These are phyloP conservation scores for Anthoscopus minutus DNA, from an alignment of 2,113 vertebrate genomes.

Conservation along the genomic window DNA sequence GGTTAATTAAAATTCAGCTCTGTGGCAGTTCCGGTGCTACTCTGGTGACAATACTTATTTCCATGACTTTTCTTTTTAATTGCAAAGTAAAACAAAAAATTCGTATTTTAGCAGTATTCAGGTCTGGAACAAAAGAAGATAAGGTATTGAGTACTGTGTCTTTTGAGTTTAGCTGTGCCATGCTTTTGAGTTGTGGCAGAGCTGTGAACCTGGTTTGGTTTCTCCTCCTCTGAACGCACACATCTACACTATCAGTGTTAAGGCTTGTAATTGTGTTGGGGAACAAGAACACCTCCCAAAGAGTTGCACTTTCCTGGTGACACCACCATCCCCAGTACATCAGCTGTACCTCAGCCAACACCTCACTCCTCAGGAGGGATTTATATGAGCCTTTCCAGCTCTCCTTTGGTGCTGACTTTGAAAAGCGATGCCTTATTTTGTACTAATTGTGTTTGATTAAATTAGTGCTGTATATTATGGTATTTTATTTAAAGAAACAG, in stretches of 20 bases:
- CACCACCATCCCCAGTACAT: background rate
- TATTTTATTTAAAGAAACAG: constrained; percentile 71
- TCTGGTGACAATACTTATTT: background rate
- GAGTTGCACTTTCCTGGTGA: constrained; percentile 56
- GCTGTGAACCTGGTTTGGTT: constrained; percentile 35
- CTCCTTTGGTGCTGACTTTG: constrained; percentile 84
- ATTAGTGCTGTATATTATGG: constrained; percentile 67
- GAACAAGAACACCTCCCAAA: constrained; percentile 40
- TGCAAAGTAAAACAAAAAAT: background rate
- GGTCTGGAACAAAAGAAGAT: background rate
- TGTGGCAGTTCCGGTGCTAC: background rate
- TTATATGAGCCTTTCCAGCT: constrained; percentile 64
- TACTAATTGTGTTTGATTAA: constrained; percentile 68
- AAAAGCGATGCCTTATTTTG: constrained; percentile 90
- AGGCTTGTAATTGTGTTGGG: constrained; percentile 41
- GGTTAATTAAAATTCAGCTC: background rate
- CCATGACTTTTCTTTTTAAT: background rate
- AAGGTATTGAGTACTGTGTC: background rate
- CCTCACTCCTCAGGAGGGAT: background rate
- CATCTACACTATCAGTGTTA: background rate
- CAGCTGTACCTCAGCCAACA: constrained; percentile 29
- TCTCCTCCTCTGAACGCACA: constrained; percentile 31
- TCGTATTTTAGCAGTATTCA: background rate
- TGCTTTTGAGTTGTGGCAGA: background rate
- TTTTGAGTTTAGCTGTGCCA: background rate